These are phyloP conservation scores for Drosophila mauritiana DNA, from an alignment of 1,140 invertebrate genomes.

Conservation along the genomic window DNA sequence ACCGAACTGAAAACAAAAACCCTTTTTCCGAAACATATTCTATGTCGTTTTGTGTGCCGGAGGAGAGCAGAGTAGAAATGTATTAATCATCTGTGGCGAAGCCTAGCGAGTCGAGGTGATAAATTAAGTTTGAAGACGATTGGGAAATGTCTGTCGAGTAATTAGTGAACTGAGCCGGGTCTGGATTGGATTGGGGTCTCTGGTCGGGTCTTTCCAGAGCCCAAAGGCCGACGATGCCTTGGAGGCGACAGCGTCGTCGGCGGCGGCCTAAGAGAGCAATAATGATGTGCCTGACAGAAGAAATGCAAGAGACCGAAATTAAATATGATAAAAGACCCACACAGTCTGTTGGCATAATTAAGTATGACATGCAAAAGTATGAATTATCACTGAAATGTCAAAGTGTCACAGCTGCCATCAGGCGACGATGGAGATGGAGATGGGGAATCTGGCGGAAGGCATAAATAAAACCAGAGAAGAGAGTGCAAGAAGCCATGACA, in stretches of 20 bases:
- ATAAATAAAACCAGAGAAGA: constrained; percentile 53
- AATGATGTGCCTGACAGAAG: constrained; percentile 52
- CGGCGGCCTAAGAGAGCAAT: constrained; percentile 46
- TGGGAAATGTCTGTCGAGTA: constrained; percentile 62
- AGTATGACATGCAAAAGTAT: constrained; percentile 84
- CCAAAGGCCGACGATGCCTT: neutral
- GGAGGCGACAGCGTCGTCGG: constrained; percentile 2
- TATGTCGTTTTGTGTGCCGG: constrained; percentile 56
- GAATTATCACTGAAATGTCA: constrained; percentile 84
- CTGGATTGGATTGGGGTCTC: constrained; percentile 8
- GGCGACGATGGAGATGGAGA: constrained; percentile 37
- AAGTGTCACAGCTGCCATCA: constrained; percentile 80
- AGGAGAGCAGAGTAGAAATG: constrained; percentile 27
- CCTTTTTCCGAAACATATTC: constrained; percentile 76
- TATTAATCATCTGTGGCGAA: constrained; percentile 68
- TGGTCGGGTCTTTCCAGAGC: neutral
- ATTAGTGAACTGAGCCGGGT: constrained; percentile 53
- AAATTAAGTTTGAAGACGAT: constrained; percentile 68
- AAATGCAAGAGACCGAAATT: constrained; percentile 61
- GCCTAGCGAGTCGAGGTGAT: constrained; percentile 47
- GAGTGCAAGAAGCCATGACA: constrained; percentile 31
- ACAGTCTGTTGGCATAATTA: constrained; percentile 82
- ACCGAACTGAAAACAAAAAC: constrained; percentile 43
- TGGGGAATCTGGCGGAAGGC: constrained; percentile 55
- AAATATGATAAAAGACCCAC: constrained; percentile 66